Evolutionary conservation across 2,797 vertebrate species (phyloP), one percentile per base, ranked within the genome.

Genomic region (Muraenolepis orangiensis): DNA sequence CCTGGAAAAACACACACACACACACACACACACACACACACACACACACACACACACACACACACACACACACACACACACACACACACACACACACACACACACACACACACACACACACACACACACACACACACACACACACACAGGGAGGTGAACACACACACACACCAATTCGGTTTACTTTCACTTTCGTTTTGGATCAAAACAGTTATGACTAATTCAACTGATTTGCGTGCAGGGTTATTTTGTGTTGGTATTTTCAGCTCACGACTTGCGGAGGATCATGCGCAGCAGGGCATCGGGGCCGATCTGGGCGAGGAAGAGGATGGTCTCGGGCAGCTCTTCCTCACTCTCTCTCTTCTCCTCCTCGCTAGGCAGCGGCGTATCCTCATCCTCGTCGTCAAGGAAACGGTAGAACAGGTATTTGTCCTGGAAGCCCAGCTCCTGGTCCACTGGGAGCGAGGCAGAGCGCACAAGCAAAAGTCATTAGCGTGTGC

Each of bases 331-430:
- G 77, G 96, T 97, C 86, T 99, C 97, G 46, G 97, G 97, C 30
- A 99, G 87, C 83, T 99, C 98, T 73, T 99, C 98, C 61, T 99
- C 98, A 76, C 95, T 96, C 82, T 99, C 96, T 78, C 96, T 94
- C 81, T 97, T 98, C 89, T 99, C 98, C 28, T 99, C 98, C 75
- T 99, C 98, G 0, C 95, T 96, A 51, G 96, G 98, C 89, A 97
- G 85, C n/a, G 94, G 95, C 0, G 95, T 94, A 82, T 97, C 97
- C 85, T 98, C 97, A 0, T 90, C 92, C 82, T 99, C 97, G 1
- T 99, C 98, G 2, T 98, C 96, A 88, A 98, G 94, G 90, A 99
- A 99, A 73, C 97, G 97, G 82, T 99, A 99, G 90, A 99, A 99
- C 77, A 99, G 94, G 88, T 99, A 99, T 85, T 99, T 99, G 87